These are phyloP conservation scores for Noctuana brunneofusca DNA, from an alignment of 2,888 invertebrate genomes.

Conservation along the genomic window DNA sequence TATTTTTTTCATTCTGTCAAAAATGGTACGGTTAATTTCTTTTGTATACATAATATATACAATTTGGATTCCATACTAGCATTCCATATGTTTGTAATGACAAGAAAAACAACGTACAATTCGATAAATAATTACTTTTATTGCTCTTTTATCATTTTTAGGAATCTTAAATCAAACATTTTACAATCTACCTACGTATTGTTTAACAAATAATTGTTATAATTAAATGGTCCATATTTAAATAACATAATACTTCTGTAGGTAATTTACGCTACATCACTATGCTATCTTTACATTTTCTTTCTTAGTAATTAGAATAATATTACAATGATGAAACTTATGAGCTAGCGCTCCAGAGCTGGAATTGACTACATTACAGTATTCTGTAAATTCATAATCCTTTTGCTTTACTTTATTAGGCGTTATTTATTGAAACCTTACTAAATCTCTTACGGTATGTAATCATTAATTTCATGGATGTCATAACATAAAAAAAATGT, in stretches of 20 bases:
- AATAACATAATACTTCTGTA: slow-evolving; percentile 22
- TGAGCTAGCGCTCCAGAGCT: neutral
- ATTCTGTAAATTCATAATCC: no score
- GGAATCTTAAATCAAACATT: slow-evolving; percentile 16
- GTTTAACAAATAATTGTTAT: slow-evolving; percentile 13
- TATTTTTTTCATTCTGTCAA: no score
- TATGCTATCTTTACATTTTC: slow-evolving; percentile 7
- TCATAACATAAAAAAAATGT: neutral
- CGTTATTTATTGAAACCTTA: no score
- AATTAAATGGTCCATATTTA: slow-evolving; percentile 21
- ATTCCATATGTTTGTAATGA: neutral
- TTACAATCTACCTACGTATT: slow-evolving; percentile 9
- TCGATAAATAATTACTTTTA: slow-evolving; percentile 13
- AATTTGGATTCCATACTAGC: no score
- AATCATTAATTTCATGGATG: neutral
- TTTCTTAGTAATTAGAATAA: neutral
- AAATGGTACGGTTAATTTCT: neutral
- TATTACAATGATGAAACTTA: neutral
- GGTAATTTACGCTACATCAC: slow-evolving; percentile 11
- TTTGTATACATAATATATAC: no score
- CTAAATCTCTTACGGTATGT: neutral
- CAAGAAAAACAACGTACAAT: neutral
- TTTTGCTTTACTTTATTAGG: no score
- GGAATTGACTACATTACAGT: neutral
- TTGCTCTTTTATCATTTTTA: slow-evolving; percentile 11